Percentiles rank a stretch among this genome's conserved stretches.
Evolutionary conservation across 2,113 vertebrate species (phyloP).

Genomic region (Epinephelus lanceolatus): DNA sequence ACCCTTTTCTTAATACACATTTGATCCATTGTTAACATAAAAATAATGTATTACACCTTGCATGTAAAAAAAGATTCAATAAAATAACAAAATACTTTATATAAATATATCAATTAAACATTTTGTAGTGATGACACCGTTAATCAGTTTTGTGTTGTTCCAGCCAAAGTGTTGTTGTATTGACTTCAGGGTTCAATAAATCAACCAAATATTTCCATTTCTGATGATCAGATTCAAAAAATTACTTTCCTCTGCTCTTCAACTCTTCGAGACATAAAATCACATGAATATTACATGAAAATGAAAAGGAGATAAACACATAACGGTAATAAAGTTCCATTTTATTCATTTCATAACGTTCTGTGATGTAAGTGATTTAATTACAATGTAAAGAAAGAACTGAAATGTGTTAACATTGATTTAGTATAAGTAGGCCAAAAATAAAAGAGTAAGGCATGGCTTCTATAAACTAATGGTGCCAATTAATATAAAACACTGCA

Average conservation of each 20-base stretch:
- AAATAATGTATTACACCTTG: too few species aligned
- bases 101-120: background rate
- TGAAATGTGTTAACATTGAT: slow-evolving; percentile 36
- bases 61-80: background rate
- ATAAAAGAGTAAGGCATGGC: slow-evolving; percentile 27
- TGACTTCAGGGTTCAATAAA: too few species aligned
- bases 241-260: background rate
- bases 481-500: slow-evolving; percentile 52
- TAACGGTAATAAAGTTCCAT: slow-evolving; percentile 17
- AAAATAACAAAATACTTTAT: background rate
- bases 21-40: background rate
- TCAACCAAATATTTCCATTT: too few species aligned
- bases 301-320: background rate
- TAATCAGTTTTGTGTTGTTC: background rate
- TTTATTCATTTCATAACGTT: slow-evolving; percentile 64
- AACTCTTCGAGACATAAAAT: background rate
- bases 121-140: background rate
- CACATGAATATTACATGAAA: background rate
- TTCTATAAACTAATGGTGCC: slow-evolving; percentile 38
- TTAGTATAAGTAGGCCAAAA: slow-evolving; percentile 41
- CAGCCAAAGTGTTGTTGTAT: background rate
- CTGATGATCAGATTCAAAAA: background rate
- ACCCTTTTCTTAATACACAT: background rate
- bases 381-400: slow-evolving; percentile 45
- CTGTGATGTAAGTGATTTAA: slow-evolving; percentile 37